Evolutionary conservation across 1,140 invertebrate genomes (phyloP).

Genomic region (Papilio xuthus): DNA sequence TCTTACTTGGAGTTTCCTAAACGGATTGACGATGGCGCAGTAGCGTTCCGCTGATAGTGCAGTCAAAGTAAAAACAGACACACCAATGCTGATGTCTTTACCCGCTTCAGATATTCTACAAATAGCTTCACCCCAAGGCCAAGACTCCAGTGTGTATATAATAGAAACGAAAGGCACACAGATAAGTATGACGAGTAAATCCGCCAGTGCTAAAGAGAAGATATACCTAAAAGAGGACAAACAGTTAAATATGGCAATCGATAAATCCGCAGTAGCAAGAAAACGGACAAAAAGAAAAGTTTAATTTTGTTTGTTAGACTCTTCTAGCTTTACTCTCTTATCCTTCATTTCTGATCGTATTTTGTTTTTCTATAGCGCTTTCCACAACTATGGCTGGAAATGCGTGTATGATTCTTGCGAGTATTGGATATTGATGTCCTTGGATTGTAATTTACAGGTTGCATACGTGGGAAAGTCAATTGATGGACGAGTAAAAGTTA

Average conservation of each 20-base stretch:
- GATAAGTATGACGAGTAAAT: conserved; percentile 91
- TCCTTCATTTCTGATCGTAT: no score
- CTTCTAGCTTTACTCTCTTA: no score
- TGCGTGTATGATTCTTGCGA: no score
- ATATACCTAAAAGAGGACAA: conserved; percentile 81
- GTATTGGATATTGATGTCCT: no score
- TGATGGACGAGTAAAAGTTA: no score
- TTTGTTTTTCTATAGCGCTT: no score
- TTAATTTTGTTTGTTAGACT: no score
- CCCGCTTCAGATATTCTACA: conserved; percentile 94
- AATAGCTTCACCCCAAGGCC: conserved; percentile 91
- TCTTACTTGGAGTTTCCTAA: conserved; percentile 86
- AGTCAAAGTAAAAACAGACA: conserved; percentile 96
- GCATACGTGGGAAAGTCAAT: no score
- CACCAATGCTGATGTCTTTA: conserved; percentile 94
- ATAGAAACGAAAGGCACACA: conserved; percentile 94
- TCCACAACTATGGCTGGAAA: no score
- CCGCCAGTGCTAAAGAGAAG: conserved; percentile 87
- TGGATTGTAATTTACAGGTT: no score
- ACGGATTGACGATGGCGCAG: conserved; percentile 94
- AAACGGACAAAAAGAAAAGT: no score
- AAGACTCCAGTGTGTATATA: conserved; percentile 92
- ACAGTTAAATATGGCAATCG: background rate
- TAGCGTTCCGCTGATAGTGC: conserved; percentile 95
- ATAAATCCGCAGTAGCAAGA: background rate